phyloP scores from a whole-genome alignment of 2,797 vertebrate species.

The Chelidonichthys spinosus region DNA sequence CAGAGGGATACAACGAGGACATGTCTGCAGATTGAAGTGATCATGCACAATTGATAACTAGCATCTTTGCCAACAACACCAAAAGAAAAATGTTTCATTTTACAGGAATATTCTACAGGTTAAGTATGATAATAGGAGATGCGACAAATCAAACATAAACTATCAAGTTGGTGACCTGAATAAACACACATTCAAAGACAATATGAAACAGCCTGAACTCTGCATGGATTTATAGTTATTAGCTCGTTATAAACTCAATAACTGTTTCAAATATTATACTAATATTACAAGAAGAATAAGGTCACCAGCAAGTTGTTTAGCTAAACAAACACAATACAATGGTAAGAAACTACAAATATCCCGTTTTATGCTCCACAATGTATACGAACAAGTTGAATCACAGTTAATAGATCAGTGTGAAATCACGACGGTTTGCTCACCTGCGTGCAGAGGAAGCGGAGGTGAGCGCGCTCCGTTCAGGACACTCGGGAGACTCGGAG shows the following conservation, averaged over 20 bases:
- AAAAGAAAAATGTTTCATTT: background rate
- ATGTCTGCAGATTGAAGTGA: conserved; percentile 5
- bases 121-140: too few relatives aligned
- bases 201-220: background rate
- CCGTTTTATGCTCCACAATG: background rate
- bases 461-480: background rate
- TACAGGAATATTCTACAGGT: background rate
- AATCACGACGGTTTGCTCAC: conserved; percentile 41
- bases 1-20: background rate
- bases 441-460: conserved; percentile 30
- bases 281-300: background rate
- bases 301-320: background rate
- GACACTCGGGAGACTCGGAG: background rate
- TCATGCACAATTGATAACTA: background rate
- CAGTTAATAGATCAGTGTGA: background rate
- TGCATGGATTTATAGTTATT: background rate
- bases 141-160: background rate
- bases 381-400: background rate
- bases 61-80: background rate
- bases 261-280: background rate
- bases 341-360: background rate
- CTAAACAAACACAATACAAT: background rate
- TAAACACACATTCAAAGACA: background rate
- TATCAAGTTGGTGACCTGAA: background rate
- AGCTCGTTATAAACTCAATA: background rate